Evolutionary conservation across 2,113 vertebrate species (phyloP).

Genomic region (Semicossyphus pulcher): DNA sequence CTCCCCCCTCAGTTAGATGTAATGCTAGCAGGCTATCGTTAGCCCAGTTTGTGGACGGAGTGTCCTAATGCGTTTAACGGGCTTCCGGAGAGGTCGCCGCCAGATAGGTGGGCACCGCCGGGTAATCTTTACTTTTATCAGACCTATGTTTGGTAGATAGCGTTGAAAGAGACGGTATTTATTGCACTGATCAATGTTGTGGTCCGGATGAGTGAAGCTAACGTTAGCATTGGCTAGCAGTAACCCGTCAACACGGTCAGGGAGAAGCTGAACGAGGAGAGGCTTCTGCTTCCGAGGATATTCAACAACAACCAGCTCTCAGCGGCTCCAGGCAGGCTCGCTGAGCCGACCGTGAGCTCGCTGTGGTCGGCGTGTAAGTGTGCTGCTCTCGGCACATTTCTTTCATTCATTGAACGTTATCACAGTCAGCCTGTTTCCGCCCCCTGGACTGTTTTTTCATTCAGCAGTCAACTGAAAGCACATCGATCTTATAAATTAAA

Average conservation of each 20-base stretch:
- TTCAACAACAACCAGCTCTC: slow-evolving; percentile 5
- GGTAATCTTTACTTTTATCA: neutral
- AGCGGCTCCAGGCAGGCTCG: neutral
- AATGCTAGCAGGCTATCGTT: slow-evolving; percentile 55
- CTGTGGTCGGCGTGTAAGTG: neutral
- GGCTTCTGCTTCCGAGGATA: neutral
- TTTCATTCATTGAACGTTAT: slow-evolving; percentile 34
- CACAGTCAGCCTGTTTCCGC: slow-evolving; percentile 4
- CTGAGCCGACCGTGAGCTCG: neutral
- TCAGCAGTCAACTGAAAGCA: neutral
- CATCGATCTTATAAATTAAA: neutral
- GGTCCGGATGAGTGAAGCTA: slow-evolving; percentile 2
- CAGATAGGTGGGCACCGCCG: neutral
- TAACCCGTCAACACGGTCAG: neutral
- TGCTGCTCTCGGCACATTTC: neutral
- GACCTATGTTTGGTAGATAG: neutral
- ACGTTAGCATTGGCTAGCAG: slow-evolving; percentile 11
- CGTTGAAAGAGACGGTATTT: neutral
- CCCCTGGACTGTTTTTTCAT: neutral
- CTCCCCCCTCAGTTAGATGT: slow-evolving; percentile 46
- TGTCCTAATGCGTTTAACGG: slow-evolving; percentile 49
- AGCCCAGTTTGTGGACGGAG: slow-evolving; percentile 67
- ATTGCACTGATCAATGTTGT: neutral
- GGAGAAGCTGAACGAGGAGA: neutral
- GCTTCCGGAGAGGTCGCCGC: slow-evolving; percentile 9